Conservation (phyloP, 2,797 vertebrate genomes). For the Holocentrus rufus region DNA sequence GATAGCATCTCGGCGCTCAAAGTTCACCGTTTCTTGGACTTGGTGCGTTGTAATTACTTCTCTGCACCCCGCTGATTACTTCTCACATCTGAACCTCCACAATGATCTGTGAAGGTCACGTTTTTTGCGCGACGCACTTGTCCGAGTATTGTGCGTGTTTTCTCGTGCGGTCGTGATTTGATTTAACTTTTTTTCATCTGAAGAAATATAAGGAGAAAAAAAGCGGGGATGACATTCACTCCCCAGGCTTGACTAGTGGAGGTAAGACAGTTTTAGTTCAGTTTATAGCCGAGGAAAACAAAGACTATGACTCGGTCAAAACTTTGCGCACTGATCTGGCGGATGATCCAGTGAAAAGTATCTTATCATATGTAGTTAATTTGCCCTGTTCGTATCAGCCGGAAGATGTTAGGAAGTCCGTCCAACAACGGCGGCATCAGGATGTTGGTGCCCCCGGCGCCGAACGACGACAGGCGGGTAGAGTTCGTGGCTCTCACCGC, state of each 20-base stretch:
- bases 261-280: constrained; percentile 24
- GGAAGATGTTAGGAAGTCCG: constrained; percentile 80
- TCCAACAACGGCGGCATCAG: constrained; percentile 87
- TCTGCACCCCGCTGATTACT: constrained; percentile 22
- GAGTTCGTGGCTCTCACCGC: constrained; percentile 92
- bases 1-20: constrained; percentile 29
- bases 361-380: constrained; percentile 37
- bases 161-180: constrained; percentile 51
- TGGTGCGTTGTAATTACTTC: constrained; percentile 27
- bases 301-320: constrained; percentile 64
- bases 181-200: constrained; percentile 57
- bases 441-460: constrained; percentile 79
- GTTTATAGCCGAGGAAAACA: constrained; percentile 15
- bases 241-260: constrained; percentile 6
- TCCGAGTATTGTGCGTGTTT: constrained; percentile 35
- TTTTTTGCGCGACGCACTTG: constrained; percentile 48
- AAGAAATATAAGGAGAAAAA: not conserved
- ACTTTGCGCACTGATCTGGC: constrained; percentile 44
- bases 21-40: constrained; percentile 18
- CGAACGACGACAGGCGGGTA: constrained; percentile 83
- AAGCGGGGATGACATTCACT: constrained; percentile 2
- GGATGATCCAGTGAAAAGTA: constrained; percentile 38
- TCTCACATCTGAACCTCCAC: constrained; percentile 49
- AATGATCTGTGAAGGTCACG: constrained; percentile 66
- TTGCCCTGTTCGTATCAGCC: not conserved